Conservation (phyloP, 2,888 invertebrate genomes). For the Sipha maydis region DNA sequence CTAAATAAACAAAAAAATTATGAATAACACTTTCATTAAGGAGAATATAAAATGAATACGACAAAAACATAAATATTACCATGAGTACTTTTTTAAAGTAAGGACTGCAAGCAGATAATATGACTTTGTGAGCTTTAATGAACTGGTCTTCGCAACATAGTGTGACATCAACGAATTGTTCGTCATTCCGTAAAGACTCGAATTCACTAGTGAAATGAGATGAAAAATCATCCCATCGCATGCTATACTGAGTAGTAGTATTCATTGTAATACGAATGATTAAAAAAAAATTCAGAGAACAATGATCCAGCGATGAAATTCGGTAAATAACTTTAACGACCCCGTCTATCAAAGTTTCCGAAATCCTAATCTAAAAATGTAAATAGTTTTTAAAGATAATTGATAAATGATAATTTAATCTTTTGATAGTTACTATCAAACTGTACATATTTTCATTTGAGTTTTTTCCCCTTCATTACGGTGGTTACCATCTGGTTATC, state of each 20-base stretch:
- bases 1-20: background rate
- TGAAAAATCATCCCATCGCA: conserved; percentile 91
- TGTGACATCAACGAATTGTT: conserved; percentile 89
- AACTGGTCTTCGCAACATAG: conserved; percentile 86
- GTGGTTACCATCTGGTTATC: background rate
- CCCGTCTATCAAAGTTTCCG: background rate
- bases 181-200: conserved; percentile 84
- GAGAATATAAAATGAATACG: background rate
- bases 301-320: background rate
- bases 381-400: background rate
- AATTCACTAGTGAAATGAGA: conserved; percentile 88
- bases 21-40: background rate
- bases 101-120: conserved; percentile 86
- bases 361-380: background rate
- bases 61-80: conserved; percentile 70
- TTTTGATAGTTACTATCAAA: conserved; percentile 21
- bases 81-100: conserved; percentile 88
- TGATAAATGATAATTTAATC: background rate
- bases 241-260: conserved; percentile 19
- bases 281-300: background rate
- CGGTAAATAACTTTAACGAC: background rate
- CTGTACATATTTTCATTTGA: background rate
- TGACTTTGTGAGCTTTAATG: conserved; percentile 86
- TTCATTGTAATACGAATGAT: background rate
- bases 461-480: background rate